A percentile compares a stretch with the other conserved stretches of the same genome.
Evolutionary conservation across 2,888 invertebrate genomes (phyloP).

Genomic region (Beris chalybata): DNA sequence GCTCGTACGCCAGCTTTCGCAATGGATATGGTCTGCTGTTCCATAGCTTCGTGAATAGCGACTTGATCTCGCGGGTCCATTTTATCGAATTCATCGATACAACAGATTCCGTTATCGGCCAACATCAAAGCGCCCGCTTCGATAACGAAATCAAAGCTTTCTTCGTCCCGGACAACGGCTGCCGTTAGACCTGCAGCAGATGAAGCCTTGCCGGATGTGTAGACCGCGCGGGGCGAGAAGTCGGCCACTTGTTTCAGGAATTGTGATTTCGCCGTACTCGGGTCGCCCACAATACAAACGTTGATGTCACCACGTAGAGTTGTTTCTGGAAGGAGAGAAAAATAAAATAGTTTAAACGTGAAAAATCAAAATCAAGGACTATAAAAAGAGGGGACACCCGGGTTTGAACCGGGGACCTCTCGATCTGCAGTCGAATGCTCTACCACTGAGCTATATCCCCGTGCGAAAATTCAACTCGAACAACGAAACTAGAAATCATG

Average conservation of each 20-base stretch:
- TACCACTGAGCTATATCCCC: conserved; percentile 53
- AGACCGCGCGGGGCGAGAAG: conserved; percentile 93
- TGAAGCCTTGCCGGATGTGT: conserved; percentile 98
- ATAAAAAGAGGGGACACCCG: conserved; percentile 44
- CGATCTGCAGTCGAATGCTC: conserved; percentile 53
- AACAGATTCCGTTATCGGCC: conserved; percentile 98
- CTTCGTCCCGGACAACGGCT: conserved; percentile 96
- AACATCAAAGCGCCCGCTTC: conserved; percentile 99
- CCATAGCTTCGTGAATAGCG: conserved; percentile 99
- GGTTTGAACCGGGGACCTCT: conserved; percentile 53
- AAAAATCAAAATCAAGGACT: neutral
- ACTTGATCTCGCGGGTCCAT: conserved; percentile 98
- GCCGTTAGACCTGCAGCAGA: conserved; percentile 98
- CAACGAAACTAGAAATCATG: too few relatives aligned
- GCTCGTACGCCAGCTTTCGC: conserved; percentile 98
- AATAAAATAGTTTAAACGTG: conserved; percentile 31
- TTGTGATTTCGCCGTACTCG: conserved; percentile 98
- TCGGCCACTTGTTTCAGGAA: conserved; percentile 92
- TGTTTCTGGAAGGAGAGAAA: conserved; percentile 62
- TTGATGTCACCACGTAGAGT: conserved; percentile 95
- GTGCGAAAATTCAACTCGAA: too few relatives aligned
- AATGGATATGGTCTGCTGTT: conserved; percentile 98
- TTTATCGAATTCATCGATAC: conserved; percentile 99
- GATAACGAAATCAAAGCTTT: conserved; percentile 97
- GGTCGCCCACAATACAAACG: conserved; percentile 97